Evolutionary conservation across 1,140 invertebrate genomes (phyloP).

Genomic region (Bombus breviceps): DNA sequence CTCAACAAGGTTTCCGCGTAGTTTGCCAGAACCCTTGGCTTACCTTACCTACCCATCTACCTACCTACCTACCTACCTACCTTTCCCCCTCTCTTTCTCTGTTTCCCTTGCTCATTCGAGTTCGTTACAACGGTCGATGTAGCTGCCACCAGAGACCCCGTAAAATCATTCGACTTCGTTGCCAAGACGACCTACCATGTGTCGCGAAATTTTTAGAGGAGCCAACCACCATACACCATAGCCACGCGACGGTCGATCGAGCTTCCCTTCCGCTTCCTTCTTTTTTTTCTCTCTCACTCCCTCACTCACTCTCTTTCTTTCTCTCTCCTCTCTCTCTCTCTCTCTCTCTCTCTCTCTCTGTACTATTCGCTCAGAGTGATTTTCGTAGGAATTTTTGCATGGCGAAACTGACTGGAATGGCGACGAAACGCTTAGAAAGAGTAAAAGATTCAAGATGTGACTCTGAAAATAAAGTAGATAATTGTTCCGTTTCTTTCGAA

Average conservation of each 20-base stretch:
- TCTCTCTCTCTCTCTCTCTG: too few relatives aligned
- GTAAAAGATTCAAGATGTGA: too few relatives aligned
- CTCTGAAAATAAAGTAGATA: too few relatives aligned
- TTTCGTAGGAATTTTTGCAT: too few relatives aligned
- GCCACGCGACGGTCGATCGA: constrained; percentile 57
- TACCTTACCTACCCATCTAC: constrained; percentile 21
- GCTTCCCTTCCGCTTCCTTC: constrained; percentile 21
- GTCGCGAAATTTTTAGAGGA: constrained; percentile 56
- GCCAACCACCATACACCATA: constrained; percentile 21
- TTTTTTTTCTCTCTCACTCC: neutral
- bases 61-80: constrained; percentile 17
- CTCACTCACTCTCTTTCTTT: too few relatives aligned
- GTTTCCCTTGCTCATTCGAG: constrained; percentile 8
- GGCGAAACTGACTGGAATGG: too few relatives aligned
- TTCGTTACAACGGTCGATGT: constrained; percentile 65
- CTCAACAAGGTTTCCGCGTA: constrained; percentile 15
- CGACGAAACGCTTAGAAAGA: too few relatives aligned
- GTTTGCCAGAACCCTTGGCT: constrained; percentile 16
- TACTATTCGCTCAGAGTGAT: too few relatives aligned
- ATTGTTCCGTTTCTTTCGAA: too few relatives aligned
- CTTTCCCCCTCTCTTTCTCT: neutral
- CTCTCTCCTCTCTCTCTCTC: too few relatives aligned
- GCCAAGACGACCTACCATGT: constrained; percentile 57
- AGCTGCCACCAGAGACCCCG: constrained; percentile 45
- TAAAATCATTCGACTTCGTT: constrained; percentile 51